Conservation (phyloP, 2,113 vertebrate species). For the Alces alces region DNA sequence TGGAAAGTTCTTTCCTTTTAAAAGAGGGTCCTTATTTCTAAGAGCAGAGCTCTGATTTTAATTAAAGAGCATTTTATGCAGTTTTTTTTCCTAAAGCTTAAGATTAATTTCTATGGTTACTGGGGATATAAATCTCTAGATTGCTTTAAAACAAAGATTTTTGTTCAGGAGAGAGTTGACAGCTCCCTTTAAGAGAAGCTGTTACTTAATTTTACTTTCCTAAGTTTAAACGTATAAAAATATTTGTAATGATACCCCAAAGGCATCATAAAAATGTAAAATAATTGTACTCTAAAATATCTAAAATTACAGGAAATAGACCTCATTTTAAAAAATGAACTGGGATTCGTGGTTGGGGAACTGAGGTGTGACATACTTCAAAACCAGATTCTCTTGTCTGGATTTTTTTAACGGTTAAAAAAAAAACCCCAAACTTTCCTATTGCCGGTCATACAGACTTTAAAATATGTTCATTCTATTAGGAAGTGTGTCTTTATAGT, state of each 20-base stretch:
- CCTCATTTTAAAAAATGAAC: conserved; percentile 76
- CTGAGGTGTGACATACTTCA: conserved; percentile 65
- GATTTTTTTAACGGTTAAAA: background rate
- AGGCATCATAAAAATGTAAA: conserved; percentile 84
- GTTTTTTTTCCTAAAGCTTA: conserved; percentile 74
- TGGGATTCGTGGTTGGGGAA: conserved; percentile 60
- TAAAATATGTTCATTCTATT: background rate
- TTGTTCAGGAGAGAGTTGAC: conserved; percentile 77
- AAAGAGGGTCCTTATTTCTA: conserved; percentile 72
- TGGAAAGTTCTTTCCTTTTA: conserved; percentile 63
- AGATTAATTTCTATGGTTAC: conserved; percentile 83
- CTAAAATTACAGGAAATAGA: conserved; percentile 80
- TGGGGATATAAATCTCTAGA: conserved; percentile 76
- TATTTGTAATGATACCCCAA: conserved; percentile 81
- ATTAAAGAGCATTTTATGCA: conserved; percentile 78
- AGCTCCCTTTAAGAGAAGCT: conserved; percentile 78
- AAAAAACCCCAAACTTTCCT: background rate
- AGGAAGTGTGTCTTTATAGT: conserved; percentile 8
- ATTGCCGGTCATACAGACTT: conserved; percentile 9
- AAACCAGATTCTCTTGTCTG: conserved; percentile 64
- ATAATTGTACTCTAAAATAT: conserved; percentile 80
- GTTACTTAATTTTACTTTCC: conserved; percentile 83
- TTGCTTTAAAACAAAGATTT: conserved; percentile 77
- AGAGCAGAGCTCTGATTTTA: conserved; percentile 78
- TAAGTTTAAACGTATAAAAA: conserved; percentile 81